Base-by-base conservation (phyloP, 2,888 invertebrate species). In the Tiphia femorata region DNA sequence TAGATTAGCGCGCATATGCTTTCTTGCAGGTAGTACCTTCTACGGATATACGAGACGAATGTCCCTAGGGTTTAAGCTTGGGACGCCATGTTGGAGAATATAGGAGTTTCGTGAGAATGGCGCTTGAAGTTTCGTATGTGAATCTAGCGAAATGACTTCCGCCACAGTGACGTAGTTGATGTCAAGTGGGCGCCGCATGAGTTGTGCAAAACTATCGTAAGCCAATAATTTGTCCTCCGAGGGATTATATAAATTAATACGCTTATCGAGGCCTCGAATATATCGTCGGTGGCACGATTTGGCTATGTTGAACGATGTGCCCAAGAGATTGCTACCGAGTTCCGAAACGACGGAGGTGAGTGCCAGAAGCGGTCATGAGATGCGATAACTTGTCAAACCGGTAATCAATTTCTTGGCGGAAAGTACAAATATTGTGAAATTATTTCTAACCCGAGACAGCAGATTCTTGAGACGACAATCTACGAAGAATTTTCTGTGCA, bases 301-400 rank as follows among this genome's bases (percentile, higher is more conserved):
- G 49, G 50, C 12, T 33, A 75, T 75, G 75, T 64, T 74, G 30
- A 67, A 65, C 49, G 72, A 74, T 37, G 56, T 63, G 10, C 59
- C 71, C 1, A 73, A 63, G 43, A 66, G 59, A 33, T 42, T 62
- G 14, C 17, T 55, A 4, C 68, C 64, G 51, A 74, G 67, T 44
- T 73, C 69, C 1, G 73, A 75, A 49, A 62, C 67, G 2, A 61
- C 71, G 0, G 75, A 73, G 70, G 75, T 73, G 63, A 12, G 54
- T 57, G 42, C 2, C 16, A 37, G n/a, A 35, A 10, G 7, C 12
- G 8, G 16, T 4, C 33, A 41, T 20, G 5, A 4, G 5, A 3
- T 29, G n/a, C n/a, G n/a, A n/a, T n/a, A n/a, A 41, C n/a, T 7
- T 37, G 23, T 5, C 16, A 23, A 27, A 46, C 19, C n/a, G 37